phyloP scores from a whole-genome alignment of 2,113 vertebrate species.

The Circaetus gallicus region DNA sequence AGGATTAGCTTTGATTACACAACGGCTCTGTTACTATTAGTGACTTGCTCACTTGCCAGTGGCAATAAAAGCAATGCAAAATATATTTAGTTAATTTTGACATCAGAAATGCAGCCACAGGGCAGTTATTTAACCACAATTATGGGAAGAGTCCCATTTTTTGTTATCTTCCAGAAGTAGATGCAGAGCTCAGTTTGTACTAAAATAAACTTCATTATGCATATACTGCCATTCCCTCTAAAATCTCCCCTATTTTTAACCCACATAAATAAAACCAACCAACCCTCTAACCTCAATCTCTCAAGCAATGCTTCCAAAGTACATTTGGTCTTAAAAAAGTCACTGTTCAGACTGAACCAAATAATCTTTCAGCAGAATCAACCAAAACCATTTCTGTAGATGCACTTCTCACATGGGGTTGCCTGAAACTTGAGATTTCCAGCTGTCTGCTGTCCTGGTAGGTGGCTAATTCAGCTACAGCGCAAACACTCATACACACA shows the following conservation, averaged over 20 bases:
- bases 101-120: neutral
- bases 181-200: neutral
- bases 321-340: neutral
- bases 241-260: neutral
- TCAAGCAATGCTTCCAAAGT: neutral
- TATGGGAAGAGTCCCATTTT: neutral
- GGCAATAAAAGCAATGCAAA: constrained; percentile 2
- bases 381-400: neutral
- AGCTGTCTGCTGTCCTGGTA: neutral
- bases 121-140: neutral
- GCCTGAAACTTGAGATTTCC: neutral
- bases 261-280: neutral
- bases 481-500: neutral
- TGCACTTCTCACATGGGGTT: neutral
- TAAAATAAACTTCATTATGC: neutral
- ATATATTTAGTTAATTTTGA: constrained; percentile 15
- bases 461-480: neutral
- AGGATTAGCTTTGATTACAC: constrained; percentile 57
- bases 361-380: neutral
- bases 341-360: neutral
- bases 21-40: constrained; percentile 23
- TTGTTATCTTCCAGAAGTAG: neutral
- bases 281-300: neutral
- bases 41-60: constrained; percentile 23
- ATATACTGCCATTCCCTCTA: neutral